Percentiles rank a stretch among this genome's conserved stretches.
phyloP scores from a whole-genome alignment of 2,888 invertebrate species.

The Zhengitettix transpicula region DNA sequence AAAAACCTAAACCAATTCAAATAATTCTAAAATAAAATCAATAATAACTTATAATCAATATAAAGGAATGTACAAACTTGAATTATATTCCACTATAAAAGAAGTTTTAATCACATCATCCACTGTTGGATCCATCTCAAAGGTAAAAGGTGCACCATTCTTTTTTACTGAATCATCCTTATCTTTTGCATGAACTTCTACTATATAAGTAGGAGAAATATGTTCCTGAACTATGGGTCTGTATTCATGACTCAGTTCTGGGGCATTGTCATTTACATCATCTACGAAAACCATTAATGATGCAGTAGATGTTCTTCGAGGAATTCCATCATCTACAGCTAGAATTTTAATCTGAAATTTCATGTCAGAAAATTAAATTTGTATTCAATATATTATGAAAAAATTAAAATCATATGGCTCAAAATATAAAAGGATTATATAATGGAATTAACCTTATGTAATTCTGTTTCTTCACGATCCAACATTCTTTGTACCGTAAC shows the following conservation, averaged over 20 bases:
- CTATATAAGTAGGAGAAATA: slow-evolving; percentile 26
- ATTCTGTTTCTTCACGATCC: too few species aligned
- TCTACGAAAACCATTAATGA: slow-evolving; percentile 29
- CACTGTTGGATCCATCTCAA: slow-evolving; percentile 30
- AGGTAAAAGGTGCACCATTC: slow-evolving; percentile 33
- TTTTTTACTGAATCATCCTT: slow-evolving; percentile 27
- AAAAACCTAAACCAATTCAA: too few species aligned
- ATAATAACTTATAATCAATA: too few species aligned
- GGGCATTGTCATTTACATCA: slow-evolving; percentile 31
- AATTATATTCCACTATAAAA: slow-evolving; percentile 34
- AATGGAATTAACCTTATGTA: too few species aligned
- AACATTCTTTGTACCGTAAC: too few species aligned
- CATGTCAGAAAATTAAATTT: too few species aligned
- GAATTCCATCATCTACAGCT: slow-evolving; percentile 30
- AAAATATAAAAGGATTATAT: too few species aligned
- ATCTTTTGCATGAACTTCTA: slow-evolving; percentile 28
- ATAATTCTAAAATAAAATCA: too few species aligned
- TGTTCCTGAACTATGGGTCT: slow-evolving; percentile 32
- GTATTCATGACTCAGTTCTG: slow-evolving; percentile 26
- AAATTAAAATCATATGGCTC: too few species aligned
- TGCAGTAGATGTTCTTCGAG: slow-evolving; percentile 28
- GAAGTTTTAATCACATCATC: slow-evolving; percentile 29
- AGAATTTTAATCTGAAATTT: slow-evolving; percentile 26
- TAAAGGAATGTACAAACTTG: slow-evolving; percentile 19
- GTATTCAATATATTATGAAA: too few species aligned